phyloP scores from a whole-genome alignment of 64 coral and sea anemone genomes.

The Catalaphyllia jardinei region DNA sequence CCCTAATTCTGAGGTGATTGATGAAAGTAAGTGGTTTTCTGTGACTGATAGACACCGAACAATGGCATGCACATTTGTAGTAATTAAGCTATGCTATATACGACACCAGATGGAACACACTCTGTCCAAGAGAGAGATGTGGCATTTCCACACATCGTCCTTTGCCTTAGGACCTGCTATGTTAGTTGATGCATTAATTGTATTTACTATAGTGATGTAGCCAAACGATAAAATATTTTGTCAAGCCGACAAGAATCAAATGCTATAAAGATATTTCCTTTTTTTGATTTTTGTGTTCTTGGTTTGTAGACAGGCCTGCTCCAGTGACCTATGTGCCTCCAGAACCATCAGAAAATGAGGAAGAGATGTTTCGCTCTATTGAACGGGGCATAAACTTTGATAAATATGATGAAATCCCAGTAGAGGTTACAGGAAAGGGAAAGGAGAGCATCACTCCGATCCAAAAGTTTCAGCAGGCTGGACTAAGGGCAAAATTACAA shows the following conservation, averaged over 20 bases:
- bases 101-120: too few relatives aligned
- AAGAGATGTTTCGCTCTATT: conserved; percentile 88
- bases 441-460: conserved; percentile 68
- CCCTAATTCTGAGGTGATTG: conserved; percentile 16
- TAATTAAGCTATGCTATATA: too few relatives aligned
- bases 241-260: too few relatives aligned
- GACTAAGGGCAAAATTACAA: conserved; percentile 69
- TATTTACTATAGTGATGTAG: too few relatives aligned
- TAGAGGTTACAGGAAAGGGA: conserved; percentile 85
- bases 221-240: too few relatives aligned
- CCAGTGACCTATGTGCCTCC: conserved; percentile 91
- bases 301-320: conserved; percentile 69
- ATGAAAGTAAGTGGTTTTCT: conserved; percentile 35
- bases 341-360: conserved; percentile 80
- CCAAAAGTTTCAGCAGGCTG: conserved; percentile 61
- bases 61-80: too few relatives aligned
- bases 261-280: background rate
- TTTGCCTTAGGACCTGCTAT: too few relatives aligned
- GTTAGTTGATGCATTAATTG: too few relatives aligned
- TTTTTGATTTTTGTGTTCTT: background rate
- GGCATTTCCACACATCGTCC: too few relatives aligned
- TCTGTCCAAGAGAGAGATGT: too few relatives aligned
- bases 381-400: conserved; percentile 97
- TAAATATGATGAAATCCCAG: conserved; percentile 94
- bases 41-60: too few relatives aligned